Conservation (phyloP, 2,888 invertebrate species). For the Thera britannica region DNA sequence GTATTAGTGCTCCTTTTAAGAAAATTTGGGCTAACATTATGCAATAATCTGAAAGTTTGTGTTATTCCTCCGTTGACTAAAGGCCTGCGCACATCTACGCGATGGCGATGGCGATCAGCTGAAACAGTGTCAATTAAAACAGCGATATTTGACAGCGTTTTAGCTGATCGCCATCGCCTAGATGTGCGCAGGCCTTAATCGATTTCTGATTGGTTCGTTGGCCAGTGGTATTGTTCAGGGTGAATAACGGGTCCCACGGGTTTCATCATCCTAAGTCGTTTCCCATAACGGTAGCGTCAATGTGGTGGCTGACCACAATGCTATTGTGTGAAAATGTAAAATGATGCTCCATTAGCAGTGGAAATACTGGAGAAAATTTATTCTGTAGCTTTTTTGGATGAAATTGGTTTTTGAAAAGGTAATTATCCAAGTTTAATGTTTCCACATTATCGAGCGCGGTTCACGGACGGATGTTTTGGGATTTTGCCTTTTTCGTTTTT, state of each 20-base stretch:
- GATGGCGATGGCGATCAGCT: too few species aligned
- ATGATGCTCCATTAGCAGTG: slow-evolving; percentile 18
- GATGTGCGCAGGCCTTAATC: neutral
- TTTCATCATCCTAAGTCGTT: slow-evolving; percentile 9
- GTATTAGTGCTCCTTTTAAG: too few species aligned
- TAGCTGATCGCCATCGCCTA: too few species aligned
- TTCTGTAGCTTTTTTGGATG: neutral
- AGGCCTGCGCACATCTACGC: too few species aligned
- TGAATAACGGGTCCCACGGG: slow-evolving; percentile 12
- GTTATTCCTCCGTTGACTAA: neutral
- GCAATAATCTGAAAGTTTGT: neutral
- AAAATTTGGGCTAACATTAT: too few species aligned
- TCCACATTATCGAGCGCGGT: neutral
- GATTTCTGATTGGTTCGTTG: slow-evolving; percentile 3
- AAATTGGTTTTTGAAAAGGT: neutral
- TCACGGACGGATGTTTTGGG: neutral
- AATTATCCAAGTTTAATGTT: neutral
- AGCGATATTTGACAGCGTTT: too few species aligned
- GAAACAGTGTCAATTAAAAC: too few species aligned
- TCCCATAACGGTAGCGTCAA: slow-evolving; percentile 36
- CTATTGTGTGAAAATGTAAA: slow-evolving; percentile 36
- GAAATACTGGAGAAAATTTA: slow-evolving; percentile 11
- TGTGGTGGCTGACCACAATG: slow-evolving; percentile 38
- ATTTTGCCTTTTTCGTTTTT: neutral
- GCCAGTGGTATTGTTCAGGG: slow-evolving; percentile 4